Evolutionary conservation across 2,888 invertebrate species (phyloP).

Genomic region (Heteromyza rotundicornis): DNA sequence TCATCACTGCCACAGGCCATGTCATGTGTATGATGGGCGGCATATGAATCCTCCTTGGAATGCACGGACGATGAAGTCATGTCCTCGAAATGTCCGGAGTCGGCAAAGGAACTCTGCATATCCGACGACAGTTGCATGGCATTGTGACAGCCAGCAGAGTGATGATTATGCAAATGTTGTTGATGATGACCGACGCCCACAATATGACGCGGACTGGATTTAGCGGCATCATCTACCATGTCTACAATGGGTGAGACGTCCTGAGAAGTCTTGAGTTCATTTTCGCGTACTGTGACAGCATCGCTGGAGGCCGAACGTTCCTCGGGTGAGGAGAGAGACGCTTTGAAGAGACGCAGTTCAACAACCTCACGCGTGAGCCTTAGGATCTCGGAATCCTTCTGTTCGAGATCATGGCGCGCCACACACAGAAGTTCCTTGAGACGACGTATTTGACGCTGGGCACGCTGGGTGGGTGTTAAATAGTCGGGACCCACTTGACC

Average conservation of each 20-base stretch:
- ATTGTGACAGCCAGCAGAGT: background rate
- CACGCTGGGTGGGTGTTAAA: constrained; percentile 86
- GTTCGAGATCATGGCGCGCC: constrained; percentile 78
- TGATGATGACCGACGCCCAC: constrained; percentile 35
- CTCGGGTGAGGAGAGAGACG: constrained; percentile 79
- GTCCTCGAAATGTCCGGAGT: constrained; percentile 88
- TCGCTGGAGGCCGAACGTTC: constrained; percentile 80
- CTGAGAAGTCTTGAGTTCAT: constrained; percentile 67
- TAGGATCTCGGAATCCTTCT: constrained; percentile 80
- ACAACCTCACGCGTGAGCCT: constrained; percentile 78
- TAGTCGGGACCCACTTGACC: constrained; percentile 82
- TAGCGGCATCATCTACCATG: constrained; percentile 63
- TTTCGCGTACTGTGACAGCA: constrained; percentile 77
- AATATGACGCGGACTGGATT: constrained; percentile 60
- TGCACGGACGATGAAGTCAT: constrained; percentile 77
- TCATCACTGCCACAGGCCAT: constrained; percentile 50
- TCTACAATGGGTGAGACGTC: constrained; percentile 66
- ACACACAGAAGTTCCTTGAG: constrained; percentile 75
- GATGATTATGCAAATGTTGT: constrained; percentile 45
- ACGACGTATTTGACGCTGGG: constrained; percentile 79
- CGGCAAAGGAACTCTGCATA: constrained; percentile 79
- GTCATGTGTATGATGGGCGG: constrained; percentile 66
- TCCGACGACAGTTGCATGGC: constrained; percentile 62
- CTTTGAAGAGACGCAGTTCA: constrained; percentile 80
- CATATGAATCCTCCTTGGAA: constrained; percentile 73